A percentile compares a stretch with the other conserved stretches of the same genome.
Conservation (phyloP, 2,113 vertebrate species). For the Orycteropus afer region DNA sequence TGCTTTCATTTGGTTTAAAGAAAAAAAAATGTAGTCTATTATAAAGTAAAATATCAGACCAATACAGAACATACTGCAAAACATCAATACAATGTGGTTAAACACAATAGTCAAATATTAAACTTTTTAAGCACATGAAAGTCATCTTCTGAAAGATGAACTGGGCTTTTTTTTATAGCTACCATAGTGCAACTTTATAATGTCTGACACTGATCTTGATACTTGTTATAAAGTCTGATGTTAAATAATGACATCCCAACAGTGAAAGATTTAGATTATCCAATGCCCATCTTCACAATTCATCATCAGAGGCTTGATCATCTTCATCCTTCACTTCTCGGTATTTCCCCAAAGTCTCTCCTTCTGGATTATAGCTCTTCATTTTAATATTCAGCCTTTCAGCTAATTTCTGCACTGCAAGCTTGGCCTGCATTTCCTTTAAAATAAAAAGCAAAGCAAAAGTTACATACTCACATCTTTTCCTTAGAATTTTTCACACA, state of each 20-base stretch:
- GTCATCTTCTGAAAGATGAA: constrained; percentile 55
- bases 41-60: constrained; percentile 54
- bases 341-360: constrained; percentile 87
- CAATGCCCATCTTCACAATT: constrained; percentile 45
- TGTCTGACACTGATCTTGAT: constrained; percentile 52
- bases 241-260: neutral
- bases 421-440: constrained; percentile 94
- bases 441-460: constrained; percentile 65
- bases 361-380: constrained; percentile 90
- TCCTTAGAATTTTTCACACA: neutral
- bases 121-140: constrained; percentile 57
- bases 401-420: constrained; percentile 94
- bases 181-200: constrained; percentile 39
- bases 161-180: constrained; percentile 21
- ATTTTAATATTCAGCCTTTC: constrained; percentile 91
- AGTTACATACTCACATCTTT: constrained; percentile 17
- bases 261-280: neutral
- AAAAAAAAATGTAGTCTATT: constrained; percentile 17
- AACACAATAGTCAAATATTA: constrained; percentile 61
- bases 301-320: constrained; percentile 90
- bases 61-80: constrained; percentile 58
- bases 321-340: constrained; percentile 92
- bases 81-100: constrained; percentile 60
- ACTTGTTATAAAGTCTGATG: constrained; percentile 44
- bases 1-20: constrained; percentile 58